Conservation (phyloP, 2,888 invertebrate species). For the Xanthia icteritia region DNA sequence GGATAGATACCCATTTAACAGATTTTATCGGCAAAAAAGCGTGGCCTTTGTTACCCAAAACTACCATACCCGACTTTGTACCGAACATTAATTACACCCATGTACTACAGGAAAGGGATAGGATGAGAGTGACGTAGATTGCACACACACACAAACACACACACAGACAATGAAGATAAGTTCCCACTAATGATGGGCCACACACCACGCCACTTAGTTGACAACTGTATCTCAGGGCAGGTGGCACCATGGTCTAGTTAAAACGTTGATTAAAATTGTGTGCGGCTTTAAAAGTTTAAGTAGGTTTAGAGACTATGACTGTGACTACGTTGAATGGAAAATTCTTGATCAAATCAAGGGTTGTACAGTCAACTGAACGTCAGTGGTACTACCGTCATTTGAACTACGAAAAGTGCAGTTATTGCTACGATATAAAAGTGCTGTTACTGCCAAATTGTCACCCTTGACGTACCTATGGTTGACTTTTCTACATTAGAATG, state of each 20-base stretch:
- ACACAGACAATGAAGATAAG: slow-evolving; percentile 73
- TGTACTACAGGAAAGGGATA: slow-evolving; percentile 38
- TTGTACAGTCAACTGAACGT: neutral
- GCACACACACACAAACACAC: slow-evolving; percentile 22
- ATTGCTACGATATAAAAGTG: neutral
- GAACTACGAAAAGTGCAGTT: neutral
- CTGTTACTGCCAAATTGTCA: neutral
- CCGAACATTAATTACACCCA: slow-evolving; percentile 49
- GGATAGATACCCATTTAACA: neutral
- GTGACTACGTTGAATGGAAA: neutral
- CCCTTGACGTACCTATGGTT: neutral
- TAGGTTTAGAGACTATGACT: neutral
- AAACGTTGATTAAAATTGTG: slow-evolving; percentile 22
- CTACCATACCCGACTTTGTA: neutral
- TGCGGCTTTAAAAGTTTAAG: neutral
- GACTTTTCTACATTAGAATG: neutral
- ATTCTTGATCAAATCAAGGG: neutral
- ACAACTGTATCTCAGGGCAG: slow-evolving; percentile 70
- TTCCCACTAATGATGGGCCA: slow-evolving; percentile 75
- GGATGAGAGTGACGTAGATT: slow-evolving; percentile 44
- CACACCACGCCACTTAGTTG: slow-evolving; percentile 70
- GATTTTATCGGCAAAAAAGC: too few species aligned
- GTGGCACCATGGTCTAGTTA: slow-evolving; percentile 48
- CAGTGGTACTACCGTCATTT: neutral
- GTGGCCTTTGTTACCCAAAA: too few species aligned